phyloP scores from a whole-genome alignment of 2,797 vertebrate species.

The Hypotaenidia okinawae region DNA sequence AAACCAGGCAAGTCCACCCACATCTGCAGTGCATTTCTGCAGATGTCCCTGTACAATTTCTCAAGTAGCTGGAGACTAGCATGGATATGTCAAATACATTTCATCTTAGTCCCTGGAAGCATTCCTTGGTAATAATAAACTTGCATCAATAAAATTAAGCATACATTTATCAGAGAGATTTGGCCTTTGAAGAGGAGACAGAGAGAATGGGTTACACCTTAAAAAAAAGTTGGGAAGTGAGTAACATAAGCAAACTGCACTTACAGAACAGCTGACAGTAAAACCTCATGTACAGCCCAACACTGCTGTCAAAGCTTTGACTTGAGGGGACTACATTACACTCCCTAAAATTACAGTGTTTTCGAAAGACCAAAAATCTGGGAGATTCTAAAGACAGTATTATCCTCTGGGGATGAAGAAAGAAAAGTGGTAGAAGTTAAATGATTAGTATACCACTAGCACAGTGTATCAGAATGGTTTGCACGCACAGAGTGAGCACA shows the following conservation, averaged over 20 bases:
- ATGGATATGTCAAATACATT: not conserved
- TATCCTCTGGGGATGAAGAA: not conserved
- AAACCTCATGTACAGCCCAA: not conserved
- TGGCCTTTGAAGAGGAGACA: not conserved
- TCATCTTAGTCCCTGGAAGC: not conserved
- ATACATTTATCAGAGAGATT: not conserved
- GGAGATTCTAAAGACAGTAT: not conserved
- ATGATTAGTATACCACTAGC: not conserved
- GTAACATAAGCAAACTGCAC: not conserved
- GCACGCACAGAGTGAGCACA: not conserved
- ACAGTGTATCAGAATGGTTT: not conserved
- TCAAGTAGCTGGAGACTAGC: not conserved
- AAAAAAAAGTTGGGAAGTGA: not conserved
- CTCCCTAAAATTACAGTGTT: not conserved
- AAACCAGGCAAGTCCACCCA: not conserved
- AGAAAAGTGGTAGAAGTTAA: not conserved
- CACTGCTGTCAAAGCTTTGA: not conserved
- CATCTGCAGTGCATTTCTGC: not conserved
- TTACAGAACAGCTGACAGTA: not conserved
- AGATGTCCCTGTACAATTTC: not conserved
- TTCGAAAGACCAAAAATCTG: not conserved
- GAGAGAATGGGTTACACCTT: not conserved
- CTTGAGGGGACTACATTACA: not conserved
- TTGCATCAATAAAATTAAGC: not conserved
- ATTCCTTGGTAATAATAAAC: not conserved